Base-by-base conservation (phyloP, 37 sponge, comb jelly and placozoan genomes). In the Geodia barretti region DNA sequence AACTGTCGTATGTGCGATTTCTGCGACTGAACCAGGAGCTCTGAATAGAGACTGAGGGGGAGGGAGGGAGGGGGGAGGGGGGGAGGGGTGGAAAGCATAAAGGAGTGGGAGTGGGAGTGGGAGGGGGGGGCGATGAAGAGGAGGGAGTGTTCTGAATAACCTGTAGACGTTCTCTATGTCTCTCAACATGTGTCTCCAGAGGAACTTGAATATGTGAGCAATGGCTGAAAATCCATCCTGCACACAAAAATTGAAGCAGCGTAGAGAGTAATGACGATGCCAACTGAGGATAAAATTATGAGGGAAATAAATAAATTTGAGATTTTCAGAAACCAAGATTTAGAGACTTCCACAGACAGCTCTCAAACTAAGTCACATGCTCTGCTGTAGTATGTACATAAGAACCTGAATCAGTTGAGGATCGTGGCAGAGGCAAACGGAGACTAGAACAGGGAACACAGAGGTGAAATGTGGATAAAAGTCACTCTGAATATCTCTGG, bases 131-230 rank as follows among this genome's bases (percentile, higher is more conserved):
- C 43, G 43, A 24, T 43, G 4, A 23, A 70, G 23, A 78, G 8
- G 17, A 30, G 43, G 37, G 42, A 5, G 19, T 23, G 26, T 20
- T 31, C 7, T 17, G 8, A 72, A 84, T 64, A 58, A 95, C 95
- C 62, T 33, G 66, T 78, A 97, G 11, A 94, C 87, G 28, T 80
- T 69, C 0, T 64, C 69, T 28, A 91, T 78, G 59, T 97, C 95
- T 31, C 75, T 76, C 31, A 94, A 19, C 81, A 97, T 72, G 62
- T 85, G 80, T 70, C 90, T 73, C 97, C 97, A 94, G 24, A 97
- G 74, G 43, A 89, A 91, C 85, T 97, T 97, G 75, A 97, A 78
- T 31, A 94, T 85, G 66, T 94, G 91, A 1, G 94, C 92, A 61
- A 94, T 63, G 23, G 81, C 82, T n/a, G 80, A 86, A 90, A 94